phyloP scores from a whole-genome alignment of 2,113 vertebrate genomes.

The Osmerus eperlanus region DNA sequence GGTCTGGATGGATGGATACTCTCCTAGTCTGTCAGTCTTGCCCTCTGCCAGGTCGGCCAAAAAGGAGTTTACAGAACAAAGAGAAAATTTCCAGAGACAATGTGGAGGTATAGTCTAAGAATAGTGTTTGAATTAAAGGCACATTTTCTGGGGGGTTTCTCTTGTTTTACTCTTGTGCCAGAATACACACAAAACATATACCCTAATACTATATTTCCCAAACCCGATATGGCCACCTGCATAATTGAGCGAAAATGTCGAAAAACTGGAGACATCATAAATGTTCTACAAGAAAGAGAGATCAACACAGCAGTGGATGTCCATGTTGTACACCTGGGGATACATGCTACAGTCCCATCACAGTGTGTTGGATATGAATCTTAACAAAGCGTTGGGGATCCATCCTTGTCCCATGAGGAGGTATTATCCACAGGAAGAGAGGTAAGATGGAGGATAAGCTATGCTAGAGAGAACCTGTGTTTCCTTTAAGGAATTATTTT shows the following conservation, averaged over 20 bases:
- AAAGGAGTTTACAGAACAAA: no score
- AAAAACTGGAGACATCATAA: conserved; percentile 61
- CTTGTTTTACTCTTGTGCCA: conserved; percentile 5
- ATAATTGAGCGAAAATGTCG: conserved; percentile 59
- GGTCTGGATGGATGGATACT: conserved; percentile 26
- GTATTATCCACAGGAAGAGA: conserved; percentile 57
- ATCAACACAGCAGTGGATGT: conserved; percentile 46
- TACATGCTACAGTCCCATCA: conserved; percentile 42
- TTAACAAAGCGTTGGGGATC: conserved; percentile 59
- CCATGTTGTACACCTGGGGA: conserved; percentile 55
- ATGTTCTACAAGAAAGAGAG: conserved; percentile 48
- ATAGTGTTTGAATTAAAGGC: no score
- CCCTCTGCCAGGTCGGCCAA: background rate
- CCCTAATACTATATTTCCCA: no score
- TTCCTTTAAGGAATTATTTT: conserved; percentile 59
- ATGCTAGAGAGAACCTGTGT: conserved; percentile 33
- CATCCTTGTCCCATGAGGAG: conserved; percentile 58
- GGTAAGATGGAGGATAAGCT: conserved; percentile 67
- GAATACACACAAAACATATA: conserved; percentile 23
- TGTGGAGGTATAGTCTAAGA: no score
- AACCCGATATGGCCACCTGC: conserved; percentile 44
- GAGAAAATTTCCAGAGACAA: no score
- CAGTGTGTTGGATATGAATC: conserved; percentile 61
- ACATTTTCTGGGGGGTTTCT: conserved; percentile 20
- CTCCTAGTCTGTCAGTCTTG: background rate